A percentile compares a stretch with the other conserved stretches of the same genome.
Conservation (phyloP, 2,113 vertebrate genomes). For the Eretmodus cyanostictus region DNA sequence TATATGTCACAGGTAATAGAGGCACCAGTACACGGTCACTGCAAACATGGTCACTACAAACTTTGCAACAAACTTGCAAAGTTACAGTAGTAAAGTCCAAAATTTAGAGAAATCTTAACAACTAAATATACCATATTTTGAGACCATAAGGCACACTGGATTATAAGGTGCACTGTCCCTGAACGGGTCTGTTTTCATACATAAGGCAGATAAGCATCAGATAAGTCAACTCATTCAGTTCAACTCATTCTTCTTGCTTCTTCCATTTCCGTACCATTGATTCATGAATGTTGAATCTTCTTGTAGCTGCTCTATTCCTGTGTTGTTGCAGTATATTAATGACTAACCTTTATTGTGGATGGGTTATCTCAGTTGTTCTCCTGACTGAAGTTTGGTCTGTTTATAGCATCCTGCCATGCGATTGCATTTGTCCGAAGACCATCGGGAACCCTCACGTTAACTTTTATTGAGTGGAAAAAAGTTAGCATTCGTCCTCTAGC, state of each 20-base stretch:
- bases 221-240: background rate
- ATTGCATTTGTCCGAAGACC: background rate
- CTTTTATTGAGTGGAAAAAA: background rate
- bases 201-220: background rate
- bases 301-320: fast-evolving
- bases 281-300: background rate
- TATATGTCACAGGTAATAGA: background rate
- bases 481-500: background rate
- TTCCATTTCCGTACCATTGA: background rate
- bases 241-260: background rate
- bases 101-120: background rate
- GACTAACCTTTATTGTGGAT: background rate
- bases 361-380: background rate
- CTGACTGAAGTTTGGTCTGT: background rate
- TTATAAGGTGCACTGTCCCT: background rate
- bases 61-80: background rate
- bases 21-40: fast-evolving
- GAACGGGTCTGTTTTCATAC: background rate
- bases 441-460: fast-evolving
- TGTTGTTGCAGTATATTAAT: background rate
- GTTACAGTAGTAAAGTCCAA: background rate
- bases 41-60: background rate
- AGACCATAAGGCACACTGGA: background rate
- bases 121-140: background rate
- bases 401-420: background rate